Evolutionary conservation across 1,140 invertebrate species (phyloP).

Genomic region (Ditylenchus dipsaci): DNA sequence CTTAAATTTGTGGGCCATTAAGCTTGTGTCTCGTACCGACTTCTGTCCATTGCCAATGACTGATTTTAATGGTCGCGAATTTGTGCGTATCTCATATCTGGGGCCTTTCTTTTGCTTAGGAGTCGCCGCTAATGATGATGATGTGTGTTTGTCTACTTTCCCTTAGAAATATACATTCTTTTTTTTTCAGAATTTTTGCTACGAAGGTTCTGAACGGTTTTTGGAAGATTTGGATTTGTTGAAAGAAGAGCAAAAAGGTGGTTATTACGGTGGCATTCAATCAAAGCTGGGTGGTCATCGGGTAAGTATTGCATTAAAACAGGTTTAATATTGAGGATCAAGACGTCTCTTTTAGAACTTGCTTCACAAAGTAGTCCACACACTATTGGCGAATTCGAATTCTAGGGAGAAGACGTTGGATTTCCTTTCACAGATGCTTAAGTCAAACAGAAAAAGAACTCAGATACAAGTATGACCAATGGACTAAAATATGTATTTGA

Average conservation of each 20-base stretch:
- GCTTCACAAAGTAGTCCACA: constrained; percentile 76
- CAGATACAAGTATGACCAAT: constrained; percentile 67
- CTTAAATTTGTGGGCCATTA: no score
- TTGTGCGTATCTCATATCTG: constrained; percentile 74
- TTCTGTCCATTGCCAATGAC: background rate
- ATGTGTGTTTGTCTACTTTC: constrained; percentile 54
- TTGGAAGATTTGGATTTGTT: constrained; percentile 12
- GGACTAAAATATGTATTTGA: background rate
- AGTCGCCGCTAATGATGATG: constrained; percentile 70
- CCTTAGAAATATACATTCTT: constrained; percentile 1
- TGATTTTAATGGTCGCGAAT: constrained; percentile 65
- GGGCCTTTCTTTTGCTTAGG: constrained; percentile 79
- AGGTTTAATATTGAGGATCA: no score
- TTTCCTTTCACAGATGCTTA: constrained; percentile 73
- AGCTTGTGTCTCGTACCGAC: background rate
- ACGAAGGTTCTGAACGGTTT: constrained; percentile 10
- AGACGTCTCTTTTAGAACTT: constrained; percentile 63
- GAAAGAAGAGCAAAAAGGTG: constrained; percentile 1
- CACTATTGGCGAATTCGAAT: constrained; percentile 73
- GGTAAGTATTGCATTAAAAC: constrained; percentile 5
- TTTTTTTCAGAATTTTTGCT: constrained; percentile 17
- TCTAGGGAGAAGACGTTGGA: constrained; percentile 72
- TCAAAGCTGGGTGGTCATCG: constrained; percentile 2
- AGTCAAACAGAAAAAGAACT: constrained; percentile 76
- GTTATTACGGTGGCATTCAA: constrained; percentile 23